Evolutionary conservation across 2,888 invertebrate species (phyloP).

Genomic region (Lepeophtheirus nordmannii): DNA sequence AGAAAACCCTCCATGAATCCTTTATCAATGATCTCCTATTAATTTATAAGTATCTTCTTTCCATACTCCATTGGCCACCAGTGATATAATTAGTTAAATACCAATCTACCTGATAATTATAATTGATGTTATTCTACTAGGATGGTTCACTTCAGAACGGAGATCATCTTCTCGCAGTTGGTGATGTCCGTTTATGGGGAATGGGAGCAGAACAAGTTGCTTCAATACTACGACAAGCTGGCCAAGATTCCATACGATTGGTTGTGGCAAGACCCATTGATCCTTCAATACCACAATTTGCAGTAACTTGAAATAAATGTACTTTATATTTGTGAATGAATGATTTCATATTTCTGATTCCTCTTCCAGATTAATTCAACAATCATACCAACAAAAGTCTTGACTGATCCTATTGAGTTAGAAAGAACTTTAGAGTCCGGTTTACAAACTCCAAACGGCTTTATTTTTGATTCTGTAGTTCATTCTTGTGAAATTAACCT

Average conservation of each 20-base stretch:
- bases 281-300: conserved; percentile 17
- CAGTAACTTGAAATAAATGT: neutral
- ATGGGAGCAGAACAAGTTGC: conserved; percentile 25
- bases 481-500: neutral
- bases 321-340: neutral
- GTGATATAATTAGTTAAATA: no score
- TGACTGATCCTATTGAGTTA: conserved; percentile 21
- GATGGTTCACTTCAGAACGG: conserved; percentile 24
- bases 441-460: conserved; percentile 10
- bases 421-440: conserved; percentile 21
- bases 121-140: neutral
- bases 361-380: conserved; percentile 20
- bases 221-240: conserved; percentile 24
- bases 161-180: conserved; percentile 23
- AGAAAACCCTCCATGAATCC: no score
- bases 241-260: conserved; percentile 24
- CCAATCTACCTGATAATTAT: no score
- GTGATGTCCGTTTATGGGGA: conserved; percentile 25
- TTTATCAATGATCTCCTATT: no score
- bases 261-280: conserved; percentile 24
- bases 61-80: no score
- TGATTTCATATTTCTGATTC: neutral
- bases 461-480: conserved; percentile 8
- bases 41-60: no score
- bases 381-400: conserved; percentile 23